Conservation (phyloP, 1,140 invertebrate genomes). For the Diorhabda carinulata region DNA sequence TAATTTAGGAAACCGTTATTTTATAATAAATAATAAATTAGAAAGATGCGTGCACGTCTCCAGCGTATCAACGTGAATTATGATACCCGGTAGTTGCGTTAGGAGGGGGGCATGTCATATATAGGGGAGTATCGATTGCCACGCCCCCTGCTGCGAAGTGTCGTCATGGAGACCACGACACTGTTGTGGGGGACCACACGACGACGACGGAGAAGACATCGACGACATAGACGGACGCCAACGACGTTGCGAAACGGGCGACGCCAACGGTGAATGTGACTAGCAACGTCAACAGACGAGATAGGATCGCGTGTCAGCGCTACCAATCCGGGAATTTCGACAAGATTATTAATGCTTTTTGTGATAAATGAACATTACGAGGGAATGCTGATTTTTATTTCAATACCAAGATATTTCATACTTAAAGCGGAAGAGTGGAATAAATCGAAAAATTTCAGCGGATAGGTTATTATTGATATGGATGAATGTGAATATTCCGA, state of each 20-base stretch:
- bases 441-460: too few species aligned
- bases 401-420: too few species aligned
- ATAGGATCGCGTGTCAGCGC: background rate
- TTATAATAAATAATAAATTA: too few species aligned
- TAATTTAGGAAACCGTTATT: too few species aligned
- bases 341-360: background rate
- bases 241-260: background rate
- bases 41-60: background rate
- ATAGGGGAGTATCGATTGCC: constrained; percentile 47
- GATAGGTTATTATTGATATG: too few species aligned
- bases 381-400: background rate
- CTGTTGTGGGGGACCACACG: constrained; percentile 42
- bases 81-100: constrained; percentile 30
- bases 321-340: background rate
- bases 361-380: background rate
- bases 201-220: constrained; percentile 13
- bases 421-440: too few species aligned
- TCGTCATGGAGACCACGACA: constrained; percentile 47
- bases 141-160: constrained; percentile 44
- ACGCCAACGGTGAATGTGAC: background rate
- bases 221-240: constrained; percentile 1
- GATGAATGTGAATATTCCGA: too few species aligned
- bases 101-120: constrained; percentile 23
- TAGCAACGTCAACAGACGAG: background rate
- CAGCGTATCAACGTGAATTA: background rate